Evolutionary conservation across 2,888 invertebrate species (phyloP), one percentile per base, ranked within the genome.

Genomic region (Drosophila peninsularis): DNA sequence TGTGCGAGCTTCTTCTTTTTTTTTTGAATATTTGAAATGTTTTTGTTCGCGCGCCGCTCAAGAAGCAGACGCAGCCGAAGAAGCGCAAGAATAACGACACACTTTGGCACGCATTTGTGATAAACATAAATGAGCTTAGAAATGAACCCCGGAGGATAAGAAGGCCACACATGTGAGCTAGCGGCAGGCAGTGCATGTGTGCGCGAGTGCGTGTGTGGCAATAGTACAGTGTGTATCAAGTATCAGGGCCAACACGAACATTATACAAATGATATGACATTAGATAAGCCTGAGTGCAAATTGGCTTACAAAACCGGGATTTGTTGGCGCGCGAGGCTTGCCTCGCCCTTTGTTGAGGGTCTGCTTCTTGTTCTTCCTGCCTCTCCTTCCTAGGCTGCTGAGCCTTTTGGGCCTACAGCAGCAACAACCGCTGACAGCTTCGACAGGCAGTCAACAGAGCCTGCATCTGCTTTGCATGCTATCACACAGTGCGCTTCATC

Each of bases 221-320:
- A 75, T 75, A 88, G 87, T 76, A 64, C 80, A 69, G 88, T 82
- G 64, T 66, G 66, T 84, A 83, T 89, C 88, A 82, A 90, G 88
- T 90, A 90, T 91, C 85, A 84, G 88, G 88, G 90, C 81, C 79
- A 71, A 79, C 80, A 86, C 89, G 47, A 84, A 85, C 91, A 92
- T 91, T 91, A 91, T 89, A 92, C 92, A 92, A 92, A 92, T 92
- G 92, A 90, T 91, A 92, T 88, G 91, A 92, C 91, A 92, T 92
- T 90, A 92, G 91, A 91, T 91, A 92, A 92, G 92, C 91, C 91
- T 92, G 91, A 91, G 92, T 92, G 92, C 92, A 92, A 92, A 92
- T 92, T 92, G 92, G 92, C 91, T 92, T 92, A 92, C 91, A 92
- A 92, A 92, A 90, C 90, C 90, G 91, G 90, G 91, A 91, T 91